phyloP scores from a whole-genome alignment of 2,888 invertebrate genomes.

The Leucophora obtusa region DNA sequence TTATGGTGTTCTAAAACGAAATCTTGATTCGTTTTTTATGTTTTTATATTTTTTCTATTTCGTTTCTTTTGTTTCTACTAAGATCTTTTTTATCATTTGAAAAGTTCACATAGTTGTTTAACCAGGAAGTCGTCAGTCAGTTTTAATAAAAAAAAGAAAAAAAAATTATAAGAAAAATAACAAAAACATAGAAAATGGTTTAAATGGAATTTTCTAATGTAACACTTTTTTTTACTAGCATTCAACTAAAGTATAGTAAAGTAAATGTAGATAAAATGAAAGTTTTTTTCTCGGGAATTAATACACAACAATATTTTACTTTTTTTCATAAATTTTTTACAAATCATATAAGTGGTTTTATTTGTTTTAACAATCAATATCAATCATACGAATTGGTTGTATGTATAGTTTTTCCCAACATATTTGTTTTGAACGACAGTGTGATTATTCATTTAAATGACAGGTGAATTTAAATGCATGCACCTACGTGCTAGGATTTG shows the following conservation, averaged over 20 bases:
- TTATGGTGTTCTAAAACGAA: background rate
- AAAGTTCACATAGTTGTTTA: background rate
- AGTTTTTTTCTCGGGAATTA: background rate
- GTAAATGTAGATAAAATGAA: background rate
- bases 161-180: background rate
- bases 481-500: no score
- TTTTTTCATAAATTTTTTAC: background rate
- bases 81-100: background rate
- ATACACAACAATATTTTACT: slow-evolving; percentile 21
- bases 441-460: no score
- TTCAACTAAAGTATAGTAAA: no score
- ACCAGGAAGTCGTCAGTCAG: background rate
- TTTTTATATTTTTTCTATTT: background rate
- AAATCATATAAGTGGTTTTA: slow-evolving; percentile 24
- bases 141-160: background rate
- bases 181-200: background rate
- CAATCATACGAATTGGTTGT: slow-evolving; percentile 11
- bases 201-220: slow-evolving; percentile 33
- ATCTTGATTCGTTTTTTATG: background rate
- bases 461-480: no score
- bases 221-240: background rate
- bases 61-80: background rate
- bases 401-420: background rate
- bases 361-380: slow-evolving; percentile 24
- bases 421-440: no score